Base-by-base conservation (phyloP, 2,888 invertebrate genomes). In the Sarcophaga variegata region DNA sequence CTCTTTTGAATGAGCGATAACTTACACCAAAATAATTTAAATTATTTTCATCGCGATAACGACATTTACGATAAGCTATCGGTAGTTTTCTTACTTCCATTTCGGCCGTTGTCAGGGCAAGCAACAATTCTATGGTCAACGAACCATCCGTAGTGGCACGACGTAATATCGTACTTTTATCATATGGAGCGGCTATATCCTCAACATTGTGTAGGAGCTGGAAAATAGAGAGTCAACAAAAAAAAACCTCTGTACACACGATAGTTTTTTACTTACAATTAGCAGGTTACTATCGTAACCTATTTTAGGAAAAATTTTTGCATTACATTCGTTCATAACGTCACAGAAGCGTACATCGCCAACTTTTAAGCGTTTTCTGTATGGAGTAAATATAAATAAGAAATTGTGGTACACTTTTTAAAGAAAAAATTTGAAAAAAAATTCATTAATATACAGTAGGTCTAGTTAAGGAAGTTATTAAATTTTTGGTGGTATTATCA, bases 61-160 rank as follows among this genome's bases (percentile, higher is more conserved):
- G 92, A 84, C 93, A 93, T 87, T 92, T 93, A 69, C 93, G 89
- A 88, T 91, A 91, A 27, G 90, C 88, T 22, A 92, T 89, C 0
- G 93, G 92, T 25, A 93, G 78, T 80, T 90, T 88, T 8, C 90
- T 88, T 4, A 93, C 92, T 70, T 91, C 91, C 0, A 70, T 79
- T 75, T 91, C 93, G 0, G 93, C 91, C 17, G 90, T 88, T 25
- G 89, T 88, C n/a, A 91, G 76, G 5, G 81, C 83, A 6, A 92
- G 67, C 12, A 90, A 37, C 1, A 92, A 49, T 17, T 91, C 90
- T 1, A 92, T 78, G 11, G 88, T 87, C 47, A 89, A 83, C 8
- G 91, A 90, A 20, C 87, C 81, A 4, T 89, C 88, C 1, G 59
- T 60, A 2, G 76, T 88, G 3, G 89, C 88, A 59, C 89, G 80